Evolutionary conservation across 2,797 vertebrate genomes (phyloP).

Genomic region (Cynodonichthys magdalenae): DNA sequence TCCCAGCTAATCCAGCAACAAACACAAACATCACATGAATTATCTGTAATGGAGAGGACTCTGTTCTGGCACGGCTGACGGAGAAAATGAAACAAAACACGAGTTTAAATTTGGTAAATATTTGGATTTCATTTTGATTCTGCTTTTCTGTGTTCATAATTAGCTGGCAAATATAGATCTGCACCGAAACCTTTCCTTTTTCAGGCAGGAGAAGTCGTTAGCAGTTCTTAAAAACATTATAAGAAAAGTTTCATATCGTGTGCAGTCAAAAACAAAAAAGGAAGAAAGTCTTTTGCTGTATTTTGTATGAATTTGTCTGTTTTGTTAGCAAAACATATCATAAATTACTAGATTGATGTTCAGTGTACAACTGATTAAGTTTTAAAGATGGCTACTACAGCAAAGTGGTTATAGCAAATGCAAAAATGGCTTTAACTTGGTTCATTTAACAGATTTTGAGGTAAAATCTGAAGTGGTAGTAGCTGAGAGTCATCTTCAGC

Average conservation of each 20-base stretch:
- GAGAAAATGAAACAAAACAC: conserved; percentile 78
- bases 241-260: conserved; percentile 41
- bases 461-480: too few species aligned
- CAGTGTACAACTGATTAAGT: too few species aligned
- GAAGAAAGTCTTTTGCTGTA: too few species aligned
- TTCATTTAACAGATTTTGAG: too few species aligned
- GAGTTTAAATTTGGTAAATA: conserved; percentile 81
- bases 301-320: too few species aligned
- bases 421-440: too few species aligned
- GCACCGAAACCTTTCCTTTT: conserved; percentile 53
- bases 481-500: too few species aligned
- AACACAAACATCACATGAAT: conserved; percentile 83
- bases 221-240: conserved; percentile 42
- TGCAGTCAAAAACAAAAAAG: too few species aligned
- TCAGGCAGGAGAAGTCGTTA: conserved; percentile 58
- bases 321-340: too few species aligned
- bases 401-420: too few species aligned
- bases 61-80: conserved; percentile 76
- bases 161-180: conserved; percentile 77
- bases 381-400: too few species aligned
- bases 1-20: conserved; percentile 80
- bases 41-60: conserved; percentile 82
- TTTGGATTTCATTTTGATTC: conserved; percentile 79
- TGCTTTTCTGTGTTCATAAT: conserved; percentile 79
- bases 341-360: too few species aligned